Evolutionary conservation across 2,888 invertebrate genomes (phyloP).

Genomic region (Xestoiulus laeticollis): DNA sequence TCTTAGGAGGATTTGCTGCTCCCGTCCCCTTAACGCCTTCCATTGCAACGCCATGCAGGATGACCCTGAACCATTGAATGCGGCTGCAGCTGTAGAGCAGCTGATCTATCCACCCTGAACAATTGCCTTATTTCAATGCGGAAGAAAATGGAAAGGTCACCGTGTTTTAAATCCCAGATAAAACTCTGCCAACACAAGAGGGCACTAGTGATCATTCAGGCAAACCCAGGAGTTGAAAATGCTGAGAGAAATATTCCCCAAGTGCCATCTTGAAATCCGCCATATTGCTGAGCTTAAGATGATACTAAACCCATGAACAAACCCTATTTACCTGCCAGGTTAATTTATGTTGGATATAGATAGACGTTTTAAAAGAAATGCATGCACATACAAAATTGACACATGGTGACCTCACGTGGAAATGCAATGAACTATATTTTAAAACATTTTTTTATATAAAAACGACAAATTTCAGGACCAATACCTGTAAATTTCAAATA

Average conservation of each 20-base stretch:
- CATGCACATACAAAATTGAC: no score
- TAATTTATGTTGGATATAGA: no score
- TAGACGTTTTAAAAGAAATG: no score
- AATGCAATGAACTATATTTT: no score
- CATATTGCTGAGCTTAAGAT: not conserved
- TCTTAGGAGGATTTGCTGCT: not conserved
- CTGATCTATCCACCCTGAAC: not conserved
- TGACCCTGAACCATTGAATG: slow-evolving; percentile 4
- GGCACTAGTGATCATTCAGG: not conserved
- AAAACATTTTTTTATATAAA: no score
- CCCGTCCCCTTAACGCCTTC: not conserved
- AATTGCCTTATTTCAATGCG: slow-evolving; percentile 6
- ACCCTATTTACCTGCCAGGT: no score
- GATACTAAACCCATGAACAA: no score
- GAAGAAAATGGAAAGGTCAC: slow-evolving; percentile 9
- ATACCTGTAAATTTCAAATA: no score
- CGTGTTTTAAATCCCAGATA: not conserved
- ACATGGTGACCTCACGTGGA: no score
- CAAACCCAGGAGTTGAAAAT: not conserved
- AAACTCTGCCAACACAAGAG: not conserved
- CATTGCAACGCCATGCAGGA: not conserved
- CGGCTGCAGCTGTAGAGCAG: not conserved
- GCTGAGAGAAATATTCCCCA: not conserved
- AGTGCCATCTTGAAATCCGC: not conserved
- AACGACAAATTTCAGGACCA: no score